Evolutionary conservation across 2,113 vertebrate genomes (phyloP), one percentile per base, ranked within the genome.

Genomic region (Saimiri boliviensis): DNA sequence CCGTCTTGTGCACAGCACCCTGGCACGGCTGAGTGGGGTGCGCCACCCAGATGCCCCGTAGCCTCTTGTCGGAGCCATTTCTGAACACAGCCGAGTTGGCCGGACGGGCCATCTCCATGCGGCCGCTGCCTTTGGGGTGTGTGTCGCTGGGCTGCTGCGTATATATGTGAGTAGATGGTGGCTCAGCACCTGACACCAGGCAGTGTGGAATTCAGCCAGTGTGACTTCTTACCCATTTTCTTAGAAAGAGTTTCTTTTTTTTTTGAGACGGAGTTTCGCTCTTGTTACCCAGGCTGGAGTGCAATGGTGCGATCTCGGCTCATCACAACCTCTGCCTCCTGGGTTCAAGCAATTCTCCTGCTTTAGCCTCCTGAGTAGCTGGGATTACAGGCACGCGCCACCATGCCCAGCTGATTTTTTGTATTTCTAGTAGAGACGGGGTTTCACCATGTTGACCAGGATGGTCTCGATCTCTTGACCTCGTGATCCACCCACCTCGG

Each of bases 1-100:
- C 16, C 81, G 8, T 45, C 30, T 77, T 14, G 3, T 91, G 89
- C 54, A 32, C 93, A 89, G 45, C 7, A 32, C 5, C 0, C 17
- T 0, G 1, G 14, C 0, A 0, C 37, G 56, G 32, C 37, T 0
- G 1, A 2, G 8, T 12, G n/a, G 54, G 19, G 23, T 0, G 35
- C 5, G 9, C n/a, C 49, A 0, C 0, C 25, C n/a, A 0, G 8
- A 6, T 4, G 86, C 79, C 8, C 86, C 83, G 54, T 20, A 20
- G 73, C 27, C 84, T 79, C 2, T 0, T 0, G 0, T 5, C 0
- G 3, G 30, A 40, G 52, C 23, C 37, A 81, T 74, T 52, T 23
- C 37, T 32, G 40, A 27, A 8, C 1, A 12, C 0, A 3, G 35
- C 37, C 0, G 40, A 82, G 42, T 19, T 0, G 0, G n/a, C 49